Evolutionary conservation across 1,140 invertebrate species (phyloP).

Genomic region (Chlorops oryzae): DNA sequence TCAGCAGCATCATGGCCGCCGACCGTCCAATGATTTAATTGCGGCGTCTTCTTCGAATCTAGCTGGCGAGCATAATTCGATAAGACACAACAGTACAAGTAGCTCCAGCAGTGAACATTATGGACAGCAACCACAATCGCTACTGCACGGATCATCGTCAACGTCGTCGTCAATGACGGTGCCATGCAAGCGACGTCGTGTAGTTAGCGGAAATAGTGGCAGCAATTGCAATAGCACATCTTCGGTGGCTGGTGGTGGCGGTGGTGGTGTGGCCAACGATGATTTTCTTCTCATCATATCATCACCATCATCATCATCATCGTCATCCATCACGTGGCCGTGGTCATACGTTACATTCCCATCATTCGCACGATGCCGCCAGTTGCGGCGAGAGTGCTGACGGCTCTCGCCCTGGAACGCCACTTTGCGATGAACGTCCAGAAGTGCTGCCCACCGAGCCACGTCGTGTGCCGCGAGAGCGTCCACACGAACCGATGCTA

Average conservation of each 20-base stretch:
- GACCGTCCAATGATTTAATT: constrained; percentile 45
- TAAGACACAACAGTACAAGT: constrained; percentile 26
- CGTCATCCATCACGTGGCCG: constrained; percentile 40
- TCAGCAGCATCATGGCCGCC: constrained; percentile 35
- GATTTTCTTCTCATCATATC: too few species aligned
- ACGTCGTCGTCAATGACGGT: constrained; percentile 7
- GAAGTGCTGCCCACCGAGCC: constrained; percentile 70
- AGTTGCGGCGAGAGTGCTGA: constrained; percentile 46
- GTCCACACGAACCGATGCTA: constrained; percentile 65
- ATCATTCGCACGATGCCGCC: constrained; percentile 44
- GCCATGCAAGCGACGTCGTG: constrained; percentile 15
- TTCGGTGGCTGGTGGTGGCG: neutral
- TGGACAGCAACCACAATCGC: constrained; percentile 12
- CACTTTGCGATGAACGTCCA: constrained; percentile 74
- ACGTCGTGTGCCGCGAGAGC: constrained; percentile 60
- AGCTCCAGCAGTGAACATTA: constrained; percentile 17
- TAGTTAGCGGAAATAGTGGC: constrained; percentile 6
- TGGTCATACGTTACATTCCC: constrained; percentile 47
- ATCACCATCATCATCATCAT: constrained; percentile 36
- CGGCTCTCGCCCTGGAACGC: constrained; percentile 71
- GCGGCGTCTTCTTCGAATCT: constrained; percentile 25
- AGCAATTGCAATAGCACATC: constrained; percentile 1
- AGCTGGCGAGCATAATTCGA: constrained; percentile 17
- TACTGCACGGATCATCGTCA: neutral
- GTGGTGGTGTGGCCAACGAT: neutral